Evolutionary conservation across 2,113 vertebrate species (phyloP), one percentile per base, ranked within the genome.

Genomic region (Danionella cerebrum): DNA sequence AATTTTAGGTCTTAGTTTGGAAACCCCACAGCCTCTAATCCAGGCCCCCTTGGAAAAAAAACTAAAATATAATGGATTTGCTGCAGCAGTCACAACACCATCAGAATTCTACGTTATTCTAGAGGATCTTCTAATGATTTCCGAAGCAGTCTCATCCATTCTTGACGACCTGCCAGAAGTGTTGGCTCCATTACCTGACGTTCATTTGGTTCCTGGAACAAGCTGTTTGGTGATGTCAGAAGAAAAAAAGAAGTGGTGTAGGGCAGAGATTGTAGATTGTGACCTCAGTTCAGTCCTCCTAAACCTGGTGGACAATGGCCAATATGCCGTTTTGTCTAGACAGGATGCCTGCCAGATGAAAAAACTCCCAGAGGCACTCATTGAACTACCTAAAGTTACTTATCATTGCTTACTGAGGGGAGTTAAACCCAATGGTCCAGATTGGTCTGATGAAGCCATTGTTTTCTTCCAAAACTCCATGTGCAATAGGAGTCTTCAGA

Each of bases 81-180:
- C 85, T 14, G 82, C 83, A 35, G 78, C 80, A 16, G 74, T 90
- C 67, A 82, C 68, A 10, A 88, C 89, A 52, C 93, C 93, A 21
- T 90, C 77, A 0, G 73, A 91, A n/a, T 96, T 97, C 67, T 86
- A 51, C 2, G 18, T 96, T 38, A 80, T 91, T 45, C 81, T 92
- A 44, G 86, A 92, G 45, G 73, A 89, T 39, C 82, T 79, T 11
- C 81, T 89, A 74, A 73, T 83, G 1, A 45, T 67, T 52, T 83
- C 89, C 85, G 82, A 62, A n/a, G 71, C 72, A 13, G 78, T 96
- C 11, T 86, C 80, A 11, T 19, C 73, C 21, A 59, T 88, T 64
- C 83, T 94, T 36, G 83, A 86, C 29, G 67, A 89, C 10, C 70
- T 94, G 24, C 79, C 86, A 5, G 82, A 76, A 2, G 9, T 78